Evolutionary conservation across 1,140 invertebrate genomes (phyloP).

Genomic region (Aphis gossypii): DNA sequence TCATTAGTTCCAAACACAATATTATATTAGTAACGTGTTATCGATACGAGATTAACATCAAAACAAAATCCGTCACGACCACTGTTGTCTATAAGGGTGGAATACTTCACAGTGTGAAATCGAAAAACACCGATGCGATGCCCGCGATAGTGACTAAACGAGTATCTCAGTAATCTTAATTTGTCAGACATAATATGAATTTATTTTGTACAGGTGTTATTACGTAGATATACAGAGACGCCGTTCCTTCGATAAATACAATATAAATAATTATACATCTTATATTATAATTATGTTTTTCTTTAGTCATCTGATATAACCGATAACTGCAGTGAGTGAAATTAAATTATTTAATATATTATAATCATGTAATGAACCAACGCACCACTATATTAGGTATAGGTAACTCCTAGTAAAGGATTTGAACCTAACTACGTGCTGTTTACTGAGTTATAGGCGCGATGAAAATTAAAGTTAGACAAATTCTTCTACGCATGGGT

Average conservation of each 20-base stretch:
- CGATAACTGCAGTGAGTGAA: not conserved
- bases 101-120: constrained; percentile 30
- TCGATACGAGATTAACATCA: constrained; percentile 53
- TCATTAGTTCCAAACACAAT: constrained; percentile 53
- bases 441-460: not conserved
- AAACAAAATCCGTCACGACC: constrained; percentile 46
- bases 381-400: not conserved
- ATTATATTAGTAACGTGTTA: constrained; percentile 13
- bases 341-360: not conserved
- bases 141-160: not conserved
- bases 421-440: not conserved
- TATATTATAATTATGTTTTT: not conserved
- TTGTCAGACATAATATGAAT: constrained; percentile 14
- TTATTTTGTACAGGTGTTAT: constrained; percentile 19
- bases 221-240: not conserved
- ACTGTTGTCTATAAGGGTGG: constrained; percentile 11
- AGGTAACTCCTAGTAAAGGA: not conserved
- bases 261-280: not conserved
- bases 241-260: not conserved
- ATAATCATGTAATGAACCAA: not conserved
- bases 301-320: not conserved
- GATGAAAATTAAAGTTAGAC: not conserved
- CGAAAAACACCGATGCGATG: constrained; percentile 20
- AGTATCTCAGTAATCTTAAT: not conserved
- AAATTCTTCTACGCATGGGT: not conserved